Base-by-base conservation (phyloP, 23 tunicate species). In the Halocynthia roretzi region DNA sequence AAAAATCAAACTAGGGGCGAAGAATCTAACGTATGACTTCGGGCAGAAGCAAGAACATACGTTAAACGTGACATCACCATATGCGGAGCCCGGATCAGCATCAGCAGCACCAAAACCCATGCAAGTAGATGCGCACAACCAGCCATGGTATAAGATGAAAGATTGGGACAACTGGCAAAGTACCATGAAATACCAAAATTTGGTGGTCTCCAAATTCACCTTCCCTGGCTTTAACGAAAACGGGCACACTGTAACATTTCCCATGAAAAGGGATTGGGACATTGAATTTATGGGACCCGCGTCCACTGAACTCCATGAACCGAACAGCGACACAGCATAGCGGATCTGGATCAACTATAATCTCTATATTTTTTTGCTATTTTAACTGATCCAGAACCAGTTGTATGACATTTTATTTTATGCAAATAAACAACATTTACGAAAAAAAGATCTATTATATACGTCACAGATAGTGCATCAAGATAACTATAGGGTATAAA, bases 231-330 rank as follows among this genome's bases (percentile, higher is more conserved):
- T 65, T 15, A 15, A 65, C 19, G 70, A 65, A 15, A 15, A 15
- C 19, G 19, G 19, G 10, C 31, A 65, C 6, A 65, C 70, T 9
- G 1, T 58, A n/a, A 58, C 2, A 58, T 14, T 58, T 65, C 48
- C 19, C 10, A 65, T 11, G 31, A 40, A 65, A 48, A 10, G 70
- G 31, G 31, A 65, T 5, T 65, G 31, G 48, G 19, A 20, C n/a
- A 65, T 65, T 8, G 70, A 65, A 15, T 65, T 65, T 65, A 65
- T 20, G 31, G 70, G 70, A 65, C 17, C 19, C 48, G 31, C 22
- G 70, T 10, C 17, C 22, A 65, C 70, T 14, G 17, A 58, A 58
- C n/a, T 14, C 15, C n/a, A 58, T n/a, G 63, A 58, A 58, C n/a
- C 63, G 2, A 14, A 58, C 63, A 14, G n/a, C 15, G 17, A 15